Conservation (phyloP, 2,888 invertebrate species). For the Acleris cristana region DNA sequence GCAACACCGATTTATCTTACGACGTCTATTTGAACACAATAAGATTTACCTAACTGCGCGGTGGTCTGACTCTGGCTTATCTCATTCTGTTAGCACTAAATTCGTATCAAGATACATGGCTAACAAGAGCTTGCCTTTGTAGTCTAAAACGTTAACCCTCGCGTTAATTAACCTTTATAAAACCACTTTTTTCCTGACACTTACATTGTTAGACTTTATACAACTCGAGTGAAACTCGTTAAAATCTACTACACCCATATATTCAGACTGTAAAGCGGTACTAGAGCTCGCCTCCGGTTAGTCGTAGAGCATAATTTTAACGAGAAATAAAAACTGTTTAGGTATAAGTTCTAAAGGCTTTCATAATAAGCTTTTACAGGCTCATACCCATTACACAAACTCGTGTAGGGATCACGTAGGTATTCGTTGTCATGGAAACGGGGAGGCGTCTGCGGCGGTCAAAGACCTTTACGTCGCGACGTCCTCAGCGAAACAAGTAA, state of each 20-base stretch:
- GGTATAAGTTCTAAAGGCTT: slow-evolving; percentile 50
- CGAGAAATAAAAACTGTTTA: slow-evolving; percentile 53
- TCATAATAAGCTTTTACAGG: slow-evolving; percentile 63
- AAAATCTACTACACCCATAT: background rate
- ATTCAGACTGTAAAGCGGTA: slow-evolving; percentile 3
- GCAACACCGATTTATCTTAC: no score
- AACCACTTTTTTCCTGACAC: background rate
- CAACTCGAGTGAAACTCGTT: background rate
- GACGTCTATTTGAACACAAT: background rate
- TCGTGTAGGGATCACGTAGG: slow-evolving; percentile 59
- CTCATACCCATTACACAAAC: slow-evolving; percentile 50
- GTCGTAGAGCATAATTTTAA: slow-evolving; percentile 50
- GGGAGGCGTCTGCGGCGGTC: slow-evolving; percentile 66
- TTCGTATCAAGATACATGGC: slow-evolving; percentile 6
- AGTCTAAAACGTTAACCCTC: slow-evolving; percentile 17
- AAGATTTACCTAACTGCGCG: background rate
- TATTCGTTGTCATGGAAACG: slow-evolving; percentile 71
- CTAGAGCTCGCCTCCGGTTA: background rate
- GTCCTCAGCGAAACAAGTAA: slow-evolving; percentile 70
- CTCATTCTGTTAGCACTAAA: background rate
- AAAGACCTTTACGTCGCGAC: slow-evolving; percentile 75
- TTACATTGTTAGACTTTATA: background rate
- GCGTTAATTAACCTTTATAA: slow-evolving; percentile 22
- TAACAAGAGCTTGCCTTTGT: slow-evolving; percentile 11
- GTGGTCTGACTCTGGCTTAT: background rate